A percentile compares a stretch with the other conserved stretches of the same genome.
Conservation (phyloP, 35 echinoderm and acorn worm species). For the Ptychodera flava region DNA sequence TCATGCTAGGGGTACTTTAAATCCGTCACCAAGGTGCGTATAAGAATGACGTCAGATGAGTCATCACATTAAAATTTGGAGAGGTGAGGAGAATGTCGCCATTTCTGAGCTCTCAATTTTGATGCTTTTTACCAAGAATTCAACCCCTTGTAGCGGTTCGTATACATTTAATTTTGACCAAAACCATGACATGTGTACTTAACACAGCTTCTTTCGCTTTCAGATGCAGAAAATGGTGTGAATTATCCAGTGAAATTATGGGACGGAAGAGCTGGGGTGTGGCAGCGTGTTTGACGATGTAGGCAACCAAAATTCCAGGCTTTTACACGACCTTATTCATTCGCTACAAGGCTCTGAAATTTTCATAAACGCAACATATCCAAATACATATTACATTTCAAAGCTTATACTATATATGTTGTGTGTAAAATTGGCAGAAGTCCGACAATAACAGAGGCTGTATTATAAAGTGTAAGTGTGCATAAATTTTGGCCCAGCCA, state of each 20-base stretch:
- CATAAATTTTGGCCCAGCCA: neutral
- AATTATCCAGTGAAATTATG: neutral
- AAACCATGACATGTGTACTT: too few relatives aligned
- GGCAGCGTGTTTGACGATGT: neutral
- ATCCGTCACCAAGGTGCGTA: too few relatives aligned
- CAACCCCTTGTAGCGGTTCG: too few relatives aligned
- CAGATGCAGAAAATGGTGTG: neutral
- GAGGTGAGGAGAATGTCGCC: too few relatives aligned
- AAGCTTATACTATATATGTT: neutral
- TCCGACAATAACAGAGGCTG: neutral
- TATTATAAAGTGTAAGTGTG: neutral
- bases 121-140: too few relatives aligned
- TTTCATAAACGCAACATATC: neutral
- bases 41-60: too few relatives aligned
- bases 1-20: too few relatives aligned
- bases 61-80: too few relatives aligned
- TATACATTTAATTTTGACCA: too few relatives aligned
- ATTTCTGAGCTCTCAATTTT: too few relatives aligned
- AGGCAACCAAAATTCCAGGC: neutral
- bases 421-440: neutral
- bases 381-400: neutral
- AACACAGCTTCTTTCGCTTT: neutral
- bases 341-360: neutral
- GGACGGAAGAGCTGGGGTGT: neutral
- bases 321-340: neutral